Conservation (phyloP, 1,140 invertebrate genomes). For the Saccostrea echinata region DNA sequence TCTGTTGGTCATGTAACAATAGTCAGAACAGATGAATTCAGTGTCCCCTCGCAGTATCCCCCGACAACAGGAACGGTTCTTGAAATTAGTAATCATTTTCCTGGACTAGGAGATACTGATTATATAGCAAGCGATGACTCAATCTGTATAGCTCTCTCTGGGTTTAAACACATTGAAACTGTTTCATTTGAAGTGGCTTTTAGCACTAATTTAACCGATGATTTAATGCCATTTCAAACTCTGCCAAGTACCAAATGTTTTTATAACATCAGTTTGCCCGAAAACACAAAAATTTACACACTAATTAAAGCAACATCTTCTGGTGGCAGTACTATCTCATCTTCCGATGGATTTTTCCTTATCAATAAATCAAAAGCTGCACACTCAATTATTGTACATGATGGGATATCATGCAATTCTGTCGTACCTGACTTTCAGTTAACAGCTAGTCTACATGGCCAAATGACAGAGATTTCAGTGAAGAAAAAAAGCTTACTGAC, state of each 20-base stretch:
- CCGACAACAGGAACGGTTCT: conserved; percentile 53
- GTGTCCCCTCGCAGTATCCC: conserved; percentile 54
- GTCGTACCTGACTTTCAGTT: background rate
- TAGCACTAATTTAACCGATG: conserved; percentile 31
- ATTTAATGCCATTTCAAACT: conserved; percentile 46
- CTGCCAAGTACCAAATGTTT: background rate
- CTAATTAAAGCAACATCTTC: background rate
- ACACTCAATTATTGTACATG: background rate
- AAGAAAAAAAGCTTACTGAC: background rate
- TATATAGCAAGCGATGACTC: conserved; percentile 33
- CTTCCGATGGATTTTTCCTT: conserved; percentile 41
- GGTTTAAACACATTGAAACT: conserved; percentile 59
- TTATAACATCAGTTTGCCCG: background rate
- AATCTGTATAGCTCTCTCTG: conserved; percentile 57
- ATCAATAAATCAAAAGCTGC: background rate
- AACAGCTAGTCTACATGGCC: background rate
- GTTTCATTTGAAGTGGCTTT: conserved; percentile 54
- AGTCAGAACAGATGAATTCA: conserved; percentile 47
- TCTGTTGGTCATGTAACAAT: conserved; percentile 55
- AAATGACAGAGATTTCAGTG: background rate
- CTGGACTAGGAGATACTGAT: conserved; percentile 50
- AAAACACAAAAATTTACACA: background rate
- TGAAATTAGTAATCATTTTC: conserved; percentile 42
- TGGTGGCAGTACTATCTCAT: conserved; percentile 13
- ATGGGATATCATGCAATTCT: conserved; percentile 24